Base-by-base conservation (phyloP, 2,888 invertebrate species). In the Apamea sordens region DNA sequence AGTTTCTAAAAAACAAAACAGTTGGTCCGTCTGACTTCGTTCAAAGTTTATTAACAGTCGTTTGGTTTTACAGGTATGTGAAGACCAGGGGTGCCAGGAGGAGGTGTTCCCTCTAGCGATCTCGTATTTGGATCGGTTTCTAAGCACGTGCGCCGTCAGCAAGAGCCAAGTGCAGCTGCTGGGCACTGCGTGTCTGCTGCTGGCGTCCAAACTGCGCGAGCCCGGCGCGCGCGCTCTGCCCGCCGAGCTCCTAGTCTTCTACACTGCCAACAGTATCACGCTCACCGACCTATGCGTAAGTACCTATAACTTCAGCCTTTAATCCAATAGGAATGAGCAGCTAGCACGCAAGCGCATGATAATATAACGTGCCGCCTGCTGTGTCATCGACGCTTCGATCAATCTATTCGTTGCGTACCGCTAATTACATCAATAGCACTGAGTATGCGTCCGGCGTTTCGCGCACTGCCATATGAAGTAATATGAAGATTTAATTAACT, bases 41-140 rank as follows among this genome's bases (percentile, higher is more conserved):
- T 81, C 73, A 64, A 81, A 73, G 80, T 87, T 83, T 83, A 75
- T 86, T 74, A 86, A 89, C 77, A 61, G 50, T 80, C 41, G 70
- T 63, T 79, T 85, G 74, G 36, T 78, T 69, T 97, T 95, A 70
- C 97, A 99, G 99, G 99, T 99, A 89, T 99, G 99, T 96, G 99
- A 99, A 93, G 99, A 99, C 93, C 98, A 99, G 94, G 98, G 98
- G 91, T 98, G 99, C 93, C 99, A 99, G 95, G 98, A 99, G 93
- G 99, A 99, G 94, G 99, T 99, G 87, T 99, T 99, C 94, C 98
- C 98, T 69, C 97, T 99, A 93, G 98, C 99, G 77, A 98, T 99
- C 95, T 98, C 98, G 94, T 99, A 98, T 96, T 97, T 99, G 97
- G 99, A 99, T 97, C 98, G 99, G 93, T 99, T 99, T 97, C 97